Base-by-base conservation (phyloP, 2,888 invertebrate species). In the Eupithecia insigniata region DNA sequence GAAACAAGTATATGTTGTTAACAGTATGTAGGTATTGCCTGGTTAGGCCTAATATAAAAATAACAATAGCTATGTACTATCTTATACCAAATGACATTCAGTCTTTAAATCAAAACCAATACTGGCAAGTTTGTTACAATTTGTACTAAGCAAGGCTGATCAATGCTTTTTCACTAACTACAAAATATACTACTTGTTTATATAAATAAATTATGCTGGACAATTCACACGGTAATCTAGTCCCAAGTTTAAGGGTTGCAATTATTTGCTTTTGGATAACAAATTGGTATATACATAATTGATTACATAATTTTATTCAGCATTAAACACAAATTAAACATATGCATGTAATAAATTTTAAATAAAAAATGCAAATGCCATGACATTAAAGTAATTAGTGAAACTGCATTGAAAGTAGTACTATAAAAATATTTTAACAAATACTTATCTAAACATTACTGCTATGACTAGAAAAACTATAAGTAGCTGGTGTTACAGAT, bases 381-480 rank as follows among this genome's bases (percentile, higher is more conserved):
- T 64, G 32, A 43, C 12, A 55, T 43, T 22, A 55, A 77, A 83
- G 85, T 84, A 88, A 87, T 89, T 87, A 92, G 91, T 92, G 90
- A 92, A 92, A 92, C 84, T 85, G 88, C 88, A 89, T 83, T 81
- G 82, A 82, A 82, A 79, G 78, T 75, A 76, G 69, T 79, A 78
- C 79, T 71, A 81, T 77, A 75, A 81, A 81, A 82, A 84, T 84
- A 83, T 81, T 75, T 84, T 84, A 79, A 72, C 78, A 84, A 55
- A 86, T 73, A 84, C 84, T 92, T 92, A 84, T 92, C 85, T 92
- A 92, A 84, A 92, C 90, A 90, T 92, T 93, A 91, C 90, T 89
- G 89, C 89, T 92, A 90, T 94, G 94, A 94, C 94, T 94, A 94
- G 94, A 93, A 91, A 94, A 94, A 90, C 92, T 94, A 84, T 94